Evolutionary conservation across 2,888 invertebrate species (phyloP).

Genomic region (Nomada hirtipes): DNA sequence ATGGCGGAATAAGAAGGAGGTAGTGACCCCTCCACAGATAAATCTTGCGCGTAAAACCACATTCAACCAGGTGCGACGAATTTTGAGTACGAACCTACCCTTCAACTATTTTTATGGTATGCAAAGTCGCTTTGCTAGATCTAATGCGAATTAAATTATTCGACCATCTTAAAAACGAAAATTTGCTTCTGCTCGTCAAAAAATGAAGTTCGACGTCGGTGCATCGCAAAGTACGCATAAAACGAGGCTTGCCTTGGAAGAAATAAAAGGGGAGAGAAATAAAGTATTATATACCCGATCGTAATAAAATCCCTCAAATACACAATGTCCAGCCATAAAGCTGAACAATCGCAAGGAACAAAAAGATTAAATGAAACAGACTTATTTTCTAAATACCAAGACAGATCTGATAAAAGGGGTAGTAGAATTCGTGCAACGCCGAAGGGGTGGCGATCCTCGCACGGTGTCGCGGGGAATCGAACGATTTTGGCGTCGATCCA

Average conservation of each 20-base stretch:
- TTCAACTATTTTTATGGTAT: neutral
- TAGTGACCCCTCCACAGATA: conserved; percentile 23
- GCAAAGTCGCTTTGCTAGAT: conserved; percentile 12
- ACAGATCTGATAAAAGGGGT: conserved; percentile 14
- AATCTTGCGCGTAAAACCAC: conserved; percentile 30
- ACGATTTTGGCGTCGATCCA: conserved; percentile 78
- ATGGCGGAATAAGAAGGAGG: conserved; percentile 68
- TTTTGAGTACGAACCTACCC: neutral
- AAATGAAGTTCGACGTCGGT: no score
- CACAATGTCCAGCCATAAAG: neutral
- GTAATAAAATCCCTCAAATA: no score
- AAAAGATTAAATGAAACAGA: neutral
- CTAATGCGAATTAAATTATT: conserved; percentile 1
- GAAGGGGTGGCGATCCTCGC: conserved; percentile 42
- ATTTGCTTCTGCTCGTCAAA: no score
- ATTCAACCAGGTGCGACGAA: conserved; percentile 26
- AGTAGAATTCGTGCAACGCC: neutral
- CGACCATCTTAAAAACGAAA: no score
- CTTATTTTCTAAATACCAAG: conserved; percentile 5
- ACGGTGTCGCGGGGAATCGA: conserved; percentile 20
- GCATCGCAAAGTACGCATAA: no score
- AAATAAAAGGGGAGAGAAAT: no score
- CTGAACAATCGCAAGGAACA: neutral
- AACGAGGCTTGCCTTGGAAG: no score
- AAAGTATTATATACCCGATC: no score